Conservation (phyloP, 2,797 vertebrate genomes). For the Diceros bicornis region DNA sequence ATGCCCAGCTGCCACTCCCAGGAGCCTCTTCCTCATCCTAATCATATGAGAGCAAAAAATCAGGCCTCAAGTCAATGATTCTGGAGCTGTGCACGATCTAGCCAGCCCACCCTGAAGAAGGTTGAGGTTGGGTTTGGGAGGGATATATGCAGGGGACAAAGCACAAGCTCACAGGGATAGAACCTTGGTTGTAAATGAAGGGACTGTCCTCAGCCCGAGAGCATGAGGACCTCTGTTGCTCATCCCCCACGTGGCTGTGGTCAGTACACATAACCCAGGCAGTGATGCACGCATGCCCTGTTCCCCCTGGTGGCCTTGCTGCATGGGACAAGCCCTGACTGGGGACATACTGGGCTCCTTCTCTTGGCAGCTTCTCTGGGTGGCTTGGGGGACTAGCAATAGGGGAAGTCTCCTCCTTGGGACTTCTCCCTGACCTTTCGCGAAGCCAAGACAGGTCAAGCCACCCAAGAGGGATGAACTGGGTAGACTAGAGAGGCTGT, state of each 20-base stretch:
- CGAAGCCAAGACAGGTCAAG: background rate
- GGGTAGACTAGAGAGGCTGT: background rate
- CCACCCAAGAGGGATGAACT: background rate
- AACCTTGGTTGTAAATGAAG: accelerated
- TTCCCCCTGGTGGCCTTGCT: accelerated
- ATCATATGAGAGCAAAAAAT: background rate
- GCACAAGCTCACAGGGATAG: background rate
- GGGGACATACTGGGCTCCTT: background rate
- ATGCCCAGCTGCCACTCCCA: accelerated
- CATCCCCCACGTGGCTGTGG: accelerated
- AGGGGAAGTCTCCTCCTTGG: too few species aligned
- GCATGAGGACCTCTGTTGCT: background rate
- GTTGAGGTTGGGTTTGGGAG: background rate
- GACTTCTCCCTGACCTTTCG: background rate
- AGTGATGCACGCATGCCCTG: accelerated
- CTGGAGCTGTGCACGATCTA: accelerated
- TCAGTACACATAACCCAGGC: accelerated
- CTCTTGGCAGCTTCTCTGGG: background rate
- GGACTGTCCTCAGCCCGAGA: too few species aligned
- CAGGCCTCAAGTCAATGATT: background rate
- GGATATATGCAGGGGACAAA: accelerated
- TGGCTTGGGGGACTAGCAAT: background rate
- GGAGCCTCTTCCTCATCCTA: too few species aligned
- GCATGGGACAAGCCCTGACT: accelerated
- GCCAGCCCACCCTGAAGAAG: background rate